A percentile compares a stretch with the other conserved stretches of the same genome.
phyloP scores from a whole-genome alignment of 2,113 vertebrate species.

The Gallinago jamesoni region DNA sequence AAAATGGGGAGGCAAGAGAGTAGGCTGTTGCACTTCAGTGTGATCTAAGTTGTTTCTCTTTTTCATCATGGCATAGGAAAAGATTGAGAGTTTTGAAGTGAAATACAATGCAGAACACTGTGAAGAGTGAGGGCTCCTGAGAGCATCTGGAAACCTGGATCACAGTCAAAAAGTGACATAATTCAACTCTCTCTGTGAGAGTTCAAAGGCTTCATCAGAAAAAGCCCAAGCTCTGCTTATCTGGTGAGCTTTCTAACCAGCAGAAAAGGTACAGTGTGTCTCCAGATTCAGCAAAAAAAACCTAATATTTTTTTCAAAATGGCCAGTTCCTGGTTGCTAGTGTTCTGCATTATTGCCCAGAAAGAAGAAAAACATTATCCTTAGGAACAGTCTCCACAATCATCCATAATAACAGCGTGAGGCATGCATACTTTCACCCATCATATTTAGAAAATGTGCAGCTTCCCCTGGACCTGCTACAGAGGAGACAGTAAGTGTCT shows the following conservation, averaged over 20 bases:
- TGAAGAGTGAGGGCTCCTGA: neutral
- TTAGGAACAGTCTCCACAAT: slow-evolving; percentile 57
- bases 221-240: neutral
- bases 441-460: slow-evolving; percentile 17
- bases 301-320: neutral
- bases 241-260: slow-evolving; percentile 21
- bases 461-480: slow-evolving; percentile 13
- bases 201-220: slow-evolving; percentile 20
- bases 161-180: neutral
- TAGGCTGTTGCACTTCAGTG: neutral
- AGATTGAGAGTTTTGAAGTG: neutral
- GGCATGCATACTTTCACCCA: slow-evolving; percentile 4
- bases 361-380: neutral
- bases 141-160: slow-evolving; percentile 18
- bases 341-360: neutral
- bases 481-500: slow-evolving; percentile 20
- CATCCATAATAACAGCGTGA: slow-evolving; percentile 10
- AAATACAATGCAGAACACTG: neutral
- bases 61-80: neutral
- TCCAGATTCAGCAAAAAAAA: neutral
- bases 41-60: neutral
- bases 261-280: slow-evolving; percentile 20
- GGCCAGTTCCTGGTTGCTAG: neutral
- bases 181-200: neutral
- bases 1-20: neutral